Conservation (phyloP, 2,888 invertebrate genomes). For the Cantharis rustica region DNA sequence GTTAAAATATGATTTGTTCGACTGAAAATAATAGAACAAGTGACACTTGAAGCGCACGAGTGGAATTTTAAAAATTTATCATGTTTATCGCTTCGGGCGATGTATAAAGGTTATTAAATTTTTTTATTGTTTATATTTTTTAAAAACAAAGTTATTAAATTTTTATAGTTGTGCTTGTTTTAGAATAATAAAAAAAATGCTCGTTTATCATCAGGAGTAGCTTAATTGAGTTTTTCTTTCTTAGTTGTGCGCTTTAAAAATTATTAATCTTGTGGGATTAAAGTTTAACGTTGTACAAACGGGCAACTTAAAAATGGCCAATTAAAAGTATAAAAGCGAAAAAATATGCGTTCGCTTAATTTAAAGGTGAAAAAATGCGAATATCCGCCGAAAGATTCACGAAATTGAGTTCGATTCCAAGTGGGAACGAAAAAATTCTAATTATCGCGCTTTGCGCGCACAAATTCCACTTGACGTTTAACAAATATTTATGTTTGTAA, state of each 20-base stretch:
- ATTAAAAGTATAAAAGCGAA: slow-evolving; percentile 5
- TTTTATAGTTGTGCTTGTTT: background rate
- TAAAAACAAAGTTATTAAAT: background rate
- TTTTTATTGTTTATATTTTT: background rate
- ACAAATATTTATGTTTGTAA: background rate
- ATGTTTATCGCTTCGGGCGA: no score
- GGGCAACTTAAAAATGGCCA: slow-evolving; percentile 9
- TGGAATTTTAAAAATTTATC: no score
- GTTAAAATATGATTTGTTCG: no score
- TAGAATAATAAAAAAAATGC: background rate
- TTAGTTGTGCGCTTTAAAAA: background rate
- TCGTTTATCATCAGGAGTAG: background rate
- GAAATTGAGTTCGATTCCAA: background rate
- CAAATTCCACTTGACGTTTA: background rate
- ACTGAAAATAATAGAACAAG: no score
- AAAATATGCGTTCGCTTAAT: background rate
- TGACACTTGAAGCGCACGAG: no score
- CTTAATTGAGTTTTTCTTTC: background rate
- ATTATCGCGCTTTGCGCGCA: background rate
- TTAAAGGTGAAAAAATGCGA: background rate
- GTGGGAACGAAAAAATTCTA: background rate
- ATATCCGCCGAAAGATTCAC: no score
- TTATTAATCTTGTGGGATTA: slow-evolving; percentile 19
- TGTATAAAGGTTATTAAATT: no score
- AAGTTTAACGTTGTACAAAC: background rate